phyloP scores from a whole-genome alignment of 2,797 vertebrate genomes.

The Gymnodraco acuticeps region DNA sequence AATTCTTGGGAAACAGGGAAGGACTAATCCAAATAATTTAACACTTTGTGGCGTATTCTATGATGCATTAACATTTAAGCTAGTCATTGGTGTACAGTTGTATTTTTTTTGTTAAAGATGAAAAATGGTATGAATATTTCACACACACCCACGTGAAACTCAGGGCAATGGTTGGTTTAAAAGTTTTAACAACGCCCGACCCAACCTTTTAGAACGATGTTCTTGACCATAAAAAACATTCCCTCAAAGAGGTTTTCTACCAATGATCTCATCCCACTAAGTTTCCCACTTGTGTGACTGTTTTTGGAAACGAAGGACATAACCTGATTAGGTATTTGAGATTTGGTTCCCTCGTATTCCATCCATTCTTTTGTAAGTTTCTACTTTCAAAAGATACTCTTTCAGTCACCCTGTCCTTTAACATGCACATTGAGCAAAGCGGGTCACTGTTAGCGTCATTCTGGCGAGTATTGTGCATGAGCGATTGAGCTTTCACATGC shows the following conservation, averaged over 20 bases:
- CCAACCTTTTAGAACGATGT: too few species aligned
- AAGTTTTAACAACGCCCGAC: too few species aligned
- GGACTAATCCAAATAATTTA: too few species aligned
- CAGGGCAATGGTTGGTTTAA: too few species aligned
- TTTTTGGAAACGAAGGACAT: neutral
- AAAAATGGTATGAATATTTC: too few species aligned
- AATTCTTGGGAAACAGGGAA: too few species aligned
- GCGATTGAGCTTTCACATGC: slow-evolving; percentile 62
- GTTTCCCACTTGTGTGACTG: neutral
- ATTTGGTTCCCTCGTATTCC: neutral
- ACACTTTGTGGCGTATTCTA: too few species aligned
- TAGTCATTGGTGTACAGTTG: too few species aligned
- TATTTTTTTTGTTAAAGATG: too few species aligned
- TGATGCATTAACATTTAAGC: too few species aligned
- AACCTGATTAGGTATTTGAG: slow-evolving; percentile 5
- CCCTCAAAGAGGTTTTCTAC: neutral
- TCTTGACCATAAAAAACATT: neutral
- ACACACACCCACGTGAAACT: too few species aligned
- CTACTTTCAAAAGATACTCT: slow-evolving; percentile 23
- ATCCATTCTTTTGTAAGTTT: slow-evolving; percentile 7
- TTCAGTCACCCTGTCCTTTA: slow-evolving; percentile 35
- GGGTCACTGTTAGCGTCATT: slow-evolving; percentile 49
- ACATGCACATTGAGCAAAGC: slow-evolving; percentile 43
- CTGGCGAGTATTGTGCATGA: slow-evolving; percentile 43
- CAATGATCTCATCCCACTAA: neutral